Percentiles rank a stretch among this genome's conserved stretches.
Evolutionary conservation across 2,888 invertebrate genomes (phyloP).

Genomic region (Oegoconia quadripuncta): DNA sequence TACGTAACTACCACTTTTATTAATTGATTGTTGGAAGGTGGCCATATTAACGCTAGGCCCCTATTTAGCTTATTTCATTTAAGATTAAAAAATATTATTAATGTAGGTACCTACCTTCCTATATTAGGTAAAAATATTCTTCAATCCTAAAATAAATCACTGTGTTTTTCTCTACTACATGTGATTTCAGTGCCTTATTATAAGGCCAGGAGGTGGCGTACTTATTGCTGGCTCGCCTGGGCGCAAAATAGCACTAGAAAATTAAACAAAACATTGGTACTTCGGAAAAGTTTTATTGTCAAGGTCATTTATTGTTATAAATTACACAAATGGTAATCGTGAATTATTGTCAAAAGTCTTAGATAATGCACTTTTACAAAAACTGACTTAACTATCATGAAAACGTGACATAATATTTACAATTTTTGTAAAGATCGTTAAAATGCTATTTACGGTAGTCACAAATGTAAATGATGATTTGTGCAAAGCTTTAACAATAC

Average conservation of each 20-base stretch:
- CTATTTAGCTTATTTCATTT: too few species aligned
- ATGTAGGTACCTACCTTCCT: too few species aligned
- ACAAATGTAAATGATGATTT: constrained; percentile 23
- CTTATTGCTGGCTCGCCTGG: too few species aligned
- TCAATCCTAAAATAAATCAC: too few species aligned
- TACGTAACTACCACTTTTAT: too few species aligned
- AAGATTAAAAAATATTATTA: too few species aligned
- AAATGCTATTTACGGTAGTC: constrained; percentile 21
- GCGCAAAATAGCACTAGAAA: not conserved
- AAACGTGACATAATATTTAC: constrained; percentile 23
- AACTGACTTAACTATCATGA: constrained; percentile 16
- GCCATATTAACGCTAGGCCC: too few species aligned
- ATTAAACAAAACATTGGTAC: constrained; percentile 16
- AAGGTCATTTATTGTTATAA: constrained; percentile 56
- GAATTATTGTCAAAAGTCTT: constrained; percentile 35
- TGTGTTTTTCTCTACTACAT: too few species aligned
- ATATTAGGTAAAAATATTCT: too few species aligned
- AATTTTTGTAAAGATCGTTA: constrained; percentile 35
- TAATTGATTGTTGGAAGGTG: too few species aligned
- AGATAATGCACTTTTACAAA: constrained; percentile 39
- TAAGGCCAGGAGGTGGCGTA: too few species aligned
- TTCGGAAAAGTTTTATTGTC: constrained; percentile 68
- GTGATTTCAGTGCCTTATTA: too few species aligned
- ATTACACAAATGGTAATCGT: constrained; percentile 60
- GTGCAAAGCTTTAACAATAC: constrained; percentile 18